Evolutionary conservation across 64 coral and sea anemone genomes (phyloP).

Genomic region (Anthopleura sola): DNA sequence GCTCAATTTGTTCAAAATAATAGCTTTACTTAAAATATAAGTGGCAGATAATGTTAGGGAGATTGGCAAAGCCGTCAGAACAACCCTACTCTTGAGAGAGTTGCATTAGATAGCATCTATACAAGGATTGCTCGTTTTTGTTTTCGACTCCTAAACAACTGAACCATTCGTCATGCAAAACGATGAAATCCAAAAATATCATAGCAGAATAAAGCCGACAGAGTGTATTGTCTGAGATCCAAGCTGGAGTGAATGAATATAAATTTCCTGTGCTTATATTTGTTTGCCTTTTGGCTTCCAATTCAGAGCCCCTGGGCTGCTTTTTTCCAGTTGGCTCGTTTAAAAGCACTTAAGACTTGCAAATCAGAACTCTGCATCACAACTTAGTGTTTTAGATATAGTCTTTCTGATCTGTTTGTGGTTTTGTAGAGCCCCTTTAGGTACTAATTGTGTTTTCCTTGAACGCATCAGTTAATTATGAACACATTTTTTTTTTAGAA

Average conservation of each 20-base stretch:
- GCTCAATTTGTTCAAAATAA: neutral
- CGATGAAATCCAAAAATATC: neutral
- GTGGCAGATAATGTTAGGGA: neutral
- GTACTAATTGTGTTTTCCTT: neutral
- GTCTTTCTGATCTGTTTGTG: neutral
- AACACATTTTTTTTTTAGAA: neutral
- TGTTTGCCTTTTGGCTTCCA: neutral
- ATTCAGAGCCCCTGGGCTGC: neutral
- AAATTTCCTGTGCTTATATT: neutral
- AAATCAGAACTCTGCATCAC: neutral
- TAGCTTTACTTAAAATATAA: neutral
- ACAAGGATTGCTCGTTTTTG: neutral
- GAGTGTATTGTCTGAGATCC: neutral
- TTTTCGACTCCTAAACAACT: neutral
- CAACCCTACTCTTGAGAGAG: neutral
- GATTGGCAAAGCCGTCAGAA: neutral
- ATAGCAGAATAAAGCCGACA: neutral
- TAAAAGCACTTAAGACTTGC: constrained; percentile 7
- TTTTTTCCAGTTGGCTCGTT: neutral
- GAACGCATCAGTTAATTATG: neutral
- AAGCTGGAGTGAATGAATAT: neutral
- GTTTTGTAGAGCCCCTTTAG: neutral
- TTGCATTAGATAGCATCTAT: neutral
- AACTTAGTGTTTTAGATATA: neutral
- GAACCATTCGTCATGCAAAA: neutral